Conservation (phyloP, 2,888 invertebrate species). For the Pseudococcus jackbeardsleyi region DNA sequence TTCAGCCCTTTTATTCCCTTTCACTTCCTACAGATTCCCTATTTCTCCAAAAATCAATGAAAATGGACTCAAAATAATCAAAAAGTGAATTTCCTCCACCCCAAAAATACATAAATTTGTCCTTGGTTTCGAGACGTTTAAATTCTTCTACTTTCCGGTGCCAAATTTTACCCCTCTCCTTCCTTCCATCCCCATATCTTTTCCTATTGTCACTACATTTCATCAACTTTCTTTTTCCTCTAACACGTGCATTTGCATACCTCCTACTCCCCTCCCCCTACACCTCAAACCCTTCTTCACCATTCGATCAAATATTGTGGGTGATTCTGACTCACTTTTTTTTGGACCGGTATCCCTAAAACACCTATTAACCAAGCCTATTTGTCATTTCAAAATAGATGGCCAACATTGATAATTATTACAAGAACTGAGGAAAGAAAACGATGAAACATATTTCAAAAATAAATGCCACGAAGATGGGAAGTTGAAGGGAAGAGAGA, state of each 20-base stretch:
- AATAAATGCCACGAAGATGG: background rate
- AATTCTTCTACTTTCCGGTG: too few relatives aligned
- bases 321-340: background rate
- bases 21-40: too few relatives aligned
- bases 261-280: background rate
- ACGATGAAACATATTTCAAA: slow-evolving; percentile 11
- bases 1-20: too few relatives aligned
- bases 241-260: background rate
- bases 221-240: too few relatives aligned
- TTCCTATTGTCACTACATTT: too few relatives aligned
- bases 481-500: background rate
- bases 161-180: too few relatives aligned
- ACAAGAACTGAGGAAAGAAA: background rate
- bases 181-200: too few relatives aligned
- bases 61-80: too few relatives aligned
- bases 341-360: background rate
- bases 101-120: too few relatives aligned
- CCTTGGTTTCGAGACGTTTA: too few relatives aligned
- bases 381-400: background rate
- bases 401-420: background rate
- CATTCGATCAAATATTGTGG: background rate
- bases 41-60: too few relatives aligned
- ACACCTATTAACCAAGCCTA: background rate
- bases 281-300: background rate
- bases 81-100: too few relatives aligned